These are phyloP conservation scores for Cydia splendana DNA, from an alignment of 1,140 invertebrate species.

Conservation along the genomic window DNA sequence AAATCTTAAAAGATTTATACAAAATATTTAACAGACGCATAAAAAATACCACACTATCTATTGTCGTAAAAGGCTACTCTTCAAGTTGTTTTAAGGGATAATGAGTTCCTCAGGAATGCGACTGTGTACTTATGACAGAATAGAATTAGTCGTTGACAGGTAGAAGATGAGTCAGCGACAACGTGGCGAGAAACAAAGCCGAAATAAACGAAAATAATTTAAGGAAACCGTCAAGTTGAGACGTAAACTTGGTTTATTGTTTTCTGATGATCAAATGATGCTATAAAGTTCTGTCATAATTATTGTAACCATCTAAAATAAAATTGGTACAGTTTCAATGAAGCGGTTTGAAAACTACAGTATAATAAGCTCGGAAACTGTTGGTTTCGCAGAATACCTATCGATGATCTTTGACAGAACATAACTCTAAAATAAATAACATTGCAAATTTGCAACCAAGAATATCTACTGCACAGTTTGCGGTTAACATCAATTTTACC, in stretches of 20 bases:
- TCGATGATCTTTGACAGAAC: no score
- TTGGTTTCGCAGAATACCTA: no score
- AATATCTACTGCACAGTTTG: neutral
- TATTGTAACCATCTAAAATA: no score
- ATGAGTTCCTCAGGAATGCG: conserved; percentile 63
- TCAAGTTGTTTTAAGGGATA: conserved; percentile 64
- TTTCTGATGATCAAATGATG: neutral
- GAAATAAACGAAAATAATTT: conserved; percentile 32
- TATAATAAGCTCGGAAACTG: no score
- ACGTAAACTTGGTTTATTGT: conserved; percentile 6
- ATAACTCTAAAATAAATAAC: neutral
- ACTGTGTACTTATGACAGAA: conserved; percentile 62
- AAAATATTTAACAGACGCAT: neutral
- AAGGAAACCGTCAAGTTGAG: neutral
- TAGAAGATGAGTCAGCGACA: conserved; percentile 60
- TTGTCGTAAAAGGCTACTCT: conserved; percentile 41
- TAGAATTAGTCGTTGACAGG: conserved; percentile 63
- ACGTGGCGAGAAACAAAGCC: conserved; percentile 14
- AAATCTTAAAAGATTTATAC: neutral
- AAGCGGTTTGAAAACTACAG: no score
- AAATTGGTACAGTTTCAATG: no score
- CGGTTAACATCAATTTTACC: neutral
- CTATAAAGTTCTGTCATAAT: neutral
- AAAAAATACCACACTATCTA: conserved; percentile 1
- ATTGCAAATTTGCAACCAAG: conserved; percentile 6